Evolutionary conservation across 1,140 invertebrate species (phyloP).

Genomic region (Ceratoteleas bidentatus): DNA sequence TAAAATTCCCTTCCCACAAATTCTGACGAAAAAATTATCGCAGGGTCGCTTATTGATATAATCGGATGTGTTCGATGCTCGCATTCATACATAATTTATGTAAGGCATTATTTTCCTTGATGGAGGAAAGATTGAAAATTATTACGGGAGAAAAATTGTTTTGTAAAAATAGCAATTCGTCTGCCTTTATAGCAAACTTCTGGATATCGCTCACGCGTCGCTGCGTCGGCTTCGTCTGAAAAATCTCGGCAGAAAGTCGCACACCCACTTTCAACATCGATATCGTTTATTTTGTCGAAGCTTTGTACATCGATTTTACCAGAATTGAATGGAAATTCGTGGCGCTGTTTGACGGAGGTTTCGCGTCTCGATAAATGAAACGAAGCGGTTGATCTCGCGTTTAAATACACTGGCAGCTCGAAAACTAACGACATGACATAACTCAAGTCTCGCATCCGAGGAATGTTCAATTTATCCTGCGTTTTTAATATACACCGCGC

Average conservation of each 20-base stretch:
- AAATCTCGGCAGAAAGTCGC: constrained; percentile 54
- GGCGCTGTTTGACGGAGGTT: constrained; percentile 38
- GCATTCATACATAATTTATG: no score
- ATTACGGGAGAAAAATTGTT: no score
- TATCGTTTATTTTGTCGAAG: constrained; percentile 53
- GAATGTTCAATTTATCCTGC: constrained; percentile 32
- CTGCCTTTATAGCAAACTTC: no score
- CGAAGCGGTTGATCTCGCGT: constrained; percentile 39
- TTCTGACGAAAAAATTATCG: no score
- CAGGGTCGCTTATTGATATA: no score
- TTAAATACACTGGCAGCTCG: constrained; percentile 44
- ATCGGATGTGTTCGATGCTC: no score
- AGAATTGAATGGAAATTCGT: constrained; percentile 57
- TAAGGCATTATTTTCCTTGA: no score
- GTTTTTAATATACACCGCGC: no score
- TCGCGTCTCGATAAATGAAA: constrained; percentile 52
- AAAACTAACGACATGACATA: constrained; percentile 46
- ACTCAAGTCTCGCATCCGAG: constrained; percentile 33
- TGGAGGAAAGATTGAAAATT: no score
- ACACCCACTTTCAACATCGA: constrained; percentile 40
- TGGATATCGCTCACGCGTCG: no score
- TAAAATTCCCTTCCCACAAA: no score
- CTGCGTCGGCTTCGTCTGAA: constrained; percentile 28
- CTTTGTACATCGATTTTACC: constrained; percentile 57
- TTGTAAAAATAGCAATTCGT: no score